Evolutionary conservation across 2,888 invertebrate species (phyloP), one percentile per base, ranked within the genome.

Genomic region (Platycheirus albimanus): DNA sequence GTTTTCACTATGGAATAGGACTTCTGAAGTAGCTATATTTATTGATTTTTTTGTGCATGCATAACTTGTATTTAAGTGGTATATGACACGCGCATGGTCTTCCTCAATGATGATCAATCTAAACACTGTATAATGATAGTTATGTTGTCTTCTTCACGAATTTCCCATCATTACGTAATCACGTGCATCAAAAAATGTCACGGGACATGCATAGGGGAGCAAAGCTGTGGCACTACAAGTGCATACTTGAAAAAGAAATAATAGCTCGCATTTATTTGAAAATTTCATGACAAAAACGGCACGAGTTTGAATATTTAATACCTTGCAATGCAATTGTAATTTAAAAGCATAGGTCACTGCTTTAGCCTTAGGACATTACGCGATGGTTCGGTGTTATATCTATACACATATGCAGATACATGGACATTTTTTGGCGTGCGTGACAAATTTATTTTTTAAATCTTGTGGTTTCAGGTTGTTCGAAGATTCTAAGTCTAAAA

Each of bases 81-180:
- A 19, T 81, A 33, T 58, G 52, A 66, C 81, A 81, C 66, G 70
- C 47, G 70, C 15, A 66, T 47, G 47, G 70, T 67, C 52, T 52
- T 47, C 58, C 30, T 43, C 58, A 67, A 47, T 63, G 63, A 67
- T 67, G 54, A 63, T 54, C 41, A 49, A 54, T 67, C 52, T 67
- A 61, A 13, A 79, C 11, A 45, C 52, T 15, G 1, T 38, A 54
- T 41, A 54, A 45, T 52, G 61, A 33, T 33, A 8, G 30, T 67
- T 5, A 11, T 49, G 67, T 67, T 5, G 15, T 54, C 61, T 45
- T 58, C 11, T 47, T 70, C 19, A 45, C 47, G 20, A 17, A 24
- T 47, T 80, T 80, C 70, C 64, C 80, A 80, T 76, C 70, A 70
- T 80, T 80, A 70, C 24, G 15, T 51, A 74, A 76, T 63, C 63